These are phyloP conservation scores for Triplophysa tibetana DNA, from an alignment of 2,113 vertebrate genomes.

Conservation along the genomic window DNA sequence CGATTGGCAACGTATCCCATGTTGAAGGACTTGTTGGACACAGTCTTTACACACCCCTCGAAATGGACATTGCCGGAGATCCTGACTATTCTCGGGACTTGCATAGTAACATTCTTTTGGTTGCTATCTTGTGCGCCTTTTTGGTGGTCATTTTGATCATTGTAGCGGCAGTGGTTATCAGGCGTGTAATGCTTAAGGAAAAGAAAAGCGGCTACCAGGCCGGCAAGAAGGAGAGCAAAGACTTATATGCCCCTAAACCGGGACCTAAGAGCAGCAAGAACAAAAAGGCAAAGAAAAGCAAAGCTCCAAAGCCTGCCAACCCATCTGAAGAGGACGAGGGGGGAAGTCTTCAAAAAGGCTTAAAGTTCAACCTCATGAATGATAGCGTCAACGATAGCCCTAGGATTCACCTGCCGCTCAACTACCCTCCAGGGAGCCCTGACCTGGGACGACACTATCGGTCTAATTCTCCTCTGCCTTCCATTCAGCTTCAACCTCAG, in stretches of 20 bases:
- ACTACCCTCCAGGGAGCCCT: conserved; percentile 92
- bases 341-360: conserved; percentile 87
- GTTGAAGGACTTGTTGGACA: conserved; percentile 92
- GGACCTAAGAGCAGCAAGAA: conserved; percentile 86
- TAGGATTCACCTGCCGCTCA: conserved; percentile 93
- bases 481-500: conserved; percentile 96
- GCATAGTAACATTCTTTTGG: conserved; percentile 87
- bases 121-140: conserved; percentile 83
- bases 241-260: conserved; percentile 91
- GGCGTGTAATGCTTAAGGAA: conserved; percentile 89
- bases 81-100: conserved; percentile 86
- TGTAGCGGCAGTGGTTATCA: conserved; percentile 84
- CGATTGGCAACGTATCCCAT: conserved; percentile 84
- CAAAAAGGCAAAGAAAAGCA: conserved; percentile 92
- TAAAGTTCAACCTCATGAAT: conserved; percentile 94
- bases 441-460: conserved; percentile 96
- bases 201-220: conserved; percentile 97
- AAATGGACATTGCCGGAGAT: conserved; percentile 94
- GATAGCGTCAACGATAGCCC: conserved; percentile 90
- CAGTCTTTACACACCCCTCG: conserved; percentile 91
- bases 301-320: conserved; percentile 89
- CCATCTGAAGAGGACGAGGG: conserved; percentile 92
- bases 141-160: conserved; percentile 91
- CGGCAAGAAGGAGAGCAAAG: conserved; percentile 96
- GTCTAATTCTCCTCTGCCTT: conserved; percentile 94